A percentile compares a stretch with the other conserved stretches of the same genome.
Evolutionary conservation across 2,888 invertebrate species (phyloP).

Genomic region (Eristalis tenax): DNA sequence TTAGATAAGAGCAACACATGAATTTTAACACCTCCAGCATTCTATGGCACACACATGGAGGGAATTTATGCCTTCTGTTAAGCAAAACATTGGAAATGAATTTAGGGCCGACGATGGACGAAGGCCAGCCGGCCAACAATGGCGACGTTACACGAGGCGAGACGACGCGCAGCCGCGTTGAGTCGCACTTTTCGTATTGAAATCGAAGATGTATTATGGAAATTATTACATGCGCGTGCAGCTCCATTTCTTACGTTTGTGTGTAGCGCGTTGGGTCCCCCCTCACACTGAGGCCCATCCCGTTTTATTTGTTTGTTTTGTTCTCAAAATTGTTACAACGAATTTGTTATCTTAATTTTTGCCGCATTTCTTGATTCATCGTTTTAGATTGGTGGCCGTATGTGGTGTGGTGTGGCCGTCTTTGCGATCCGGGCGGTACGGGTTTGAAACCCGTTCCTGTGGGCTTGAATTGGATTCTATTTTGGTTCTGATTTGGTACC

Average conservation of each 20-base stretch:
- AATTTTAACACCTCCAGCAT: conserved; percentile 73
- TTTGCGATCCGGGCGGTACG: background rate
- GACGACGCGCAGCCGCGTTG: background rate
- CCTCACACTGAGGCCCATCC: conserved; percentile 56
- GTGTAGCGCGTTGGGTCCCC: background rate
- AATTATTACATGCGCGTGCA: conserved; percentile 33
- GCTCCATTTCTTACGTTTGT: background rate
- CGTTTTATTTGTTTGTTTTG: conserved; percentile 66
- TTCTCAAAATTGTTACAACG: conserved; percentile 63
- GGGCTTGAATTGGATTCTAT: background rate
- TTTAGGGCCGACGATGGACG: conserved; percentile 57
- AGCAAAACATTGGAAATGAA: conserved; percentile 72
- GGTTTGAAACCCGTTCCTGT: conserved; percentile 21
- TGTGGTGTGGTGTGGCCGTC: background rate
- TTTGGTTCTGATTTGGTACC: conserved; percentile 14
- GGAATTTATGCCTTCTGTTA: conserved; percentile 72
- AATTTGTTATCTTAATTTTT: conserved; percentile 73
- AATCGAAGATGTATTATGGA: conserved; percentile 59
- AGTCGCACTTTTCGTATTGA: background rate
- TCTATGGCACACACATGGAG: conserved; percentile 49
- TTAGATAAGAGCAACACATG: conserved; percentile 73
- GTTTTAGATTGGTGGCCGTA: conserved; percentile 61
- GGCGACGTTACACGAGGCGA: conserved; percentile 38
- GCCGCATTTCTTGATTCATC: conserved; percentile 70
- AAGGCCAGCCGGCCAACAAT: conserved; percentile 59